Percentiles rank a stretch among this genome's conserved stretches.
These are phyloP conservation scores for Hirtodrosophila histrioides DNA, from an alignment of 2,888 invertebrate species.

Conservation along the genomic window DNA sequence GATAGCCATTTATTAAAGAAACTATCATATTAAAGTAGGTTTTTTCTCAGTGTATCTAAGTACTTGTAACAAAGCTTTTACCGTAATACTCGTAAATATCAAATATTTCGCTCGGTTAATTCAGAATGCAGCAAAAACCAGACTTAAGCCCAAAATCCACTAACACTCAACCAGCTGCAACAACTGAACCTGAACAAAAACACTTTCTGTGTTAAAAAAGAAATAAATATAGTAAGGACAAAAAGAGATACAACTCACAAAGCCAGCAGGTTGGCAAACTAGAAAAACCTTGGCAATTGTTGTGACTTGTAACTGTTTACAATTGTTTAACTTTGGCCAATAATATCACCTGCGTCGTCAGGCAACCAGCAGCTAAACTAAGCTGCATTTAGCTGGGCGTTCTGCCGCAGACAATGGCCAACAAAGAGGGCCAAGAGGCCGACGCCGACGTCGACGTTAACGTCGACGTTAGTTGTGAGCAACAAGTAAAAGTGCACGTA, in stretches of 20 bases:
- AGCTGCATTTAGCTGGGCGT: conserved; percentile 60
- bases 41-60: background rate
- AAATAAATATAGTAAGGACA: background rate
- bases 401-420: conserved; percentile 32
- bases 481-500: conserved; percentile 73
- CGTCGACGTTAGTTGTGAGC: conserved; percentile 24
- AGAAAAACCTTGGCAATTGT: conserved; percentile 70
- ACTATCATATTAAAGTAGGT: too few species aligned
- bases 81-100: conserved; percentile 12
- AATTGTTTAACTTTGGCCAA: conserved; percentile 76
- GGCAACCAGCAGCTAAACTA: conserved; percentile 48
- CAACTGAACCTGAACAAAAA: conserved; percentile 3
- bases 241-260: background rate
- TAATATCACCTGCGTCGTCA: conserved; percentile 68
- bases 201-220: background rate
- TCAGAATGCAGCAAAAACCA: background rate
- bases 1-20: too few species aligned
- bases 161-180: conserved; percentile 5
- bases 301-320: conserved; percentile 62
- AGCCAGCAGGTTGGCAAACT: conserved; percentile 45
- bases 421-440: conserved; percentile 29
- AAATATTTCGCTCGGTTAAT: conserved; percentile 19
- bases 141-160: conserved; percentile 15
- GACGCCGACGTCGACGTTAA: background rate
- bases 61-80: background rate